Conservation (phyloP, 2,797 vertebrate genomes). For the Halcyon smyrnensis region DNA sequence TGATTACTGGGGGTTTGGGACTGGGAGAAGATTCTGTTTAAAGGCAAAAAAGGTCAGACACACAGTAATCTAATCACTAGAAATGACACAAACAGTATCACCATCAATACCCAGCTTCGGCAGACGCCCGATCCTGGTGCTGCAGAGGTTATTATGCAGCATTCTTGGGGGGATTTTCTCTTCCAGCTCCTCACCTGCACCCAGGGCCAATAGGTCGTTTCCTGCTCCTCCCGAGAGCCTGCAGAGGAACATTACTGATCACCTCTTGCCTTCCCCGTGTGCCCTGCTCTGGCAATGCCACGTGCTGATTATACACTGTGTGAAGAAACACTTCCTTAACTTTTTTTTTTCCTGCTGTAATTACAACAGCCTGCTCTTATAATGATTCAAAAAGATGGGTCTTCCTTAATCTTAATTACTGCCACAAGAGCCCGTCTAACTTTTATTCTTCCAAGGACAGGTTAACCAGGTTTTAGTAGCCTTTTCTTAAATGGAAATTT, state of each 20-base stretch:
- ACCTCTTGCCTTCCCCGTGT: not conserved
- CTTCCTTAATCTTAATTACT: not conserved
- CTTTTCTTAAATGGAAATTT: slow-evolving; percentile 26
- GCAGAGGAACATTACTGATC: not conserved
- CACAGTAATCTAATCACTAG: not conserved
- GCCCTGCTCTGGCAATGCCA: not conserved
- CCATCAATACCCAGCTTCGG: not conserved
- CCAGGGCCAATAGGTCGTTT: not conserved
- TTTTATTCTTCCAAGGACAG: not conserved
- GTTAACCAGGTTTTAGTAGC: not conserved
- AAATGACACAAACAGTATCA: not conserved
- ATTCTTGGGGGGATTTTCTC: not conserved
- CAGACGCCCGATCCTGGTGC: not conserved
- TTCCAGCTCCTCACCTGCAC: not conserved
- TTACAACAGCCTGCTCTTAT: not conserved
- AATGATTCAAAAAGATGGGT: not conserved
- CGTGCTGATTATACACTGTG: not conserved
- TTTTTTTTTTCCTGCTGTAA: not conserved
- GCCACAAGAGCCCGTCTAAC: not conserved
- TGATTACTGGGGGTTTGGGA: not conserved
- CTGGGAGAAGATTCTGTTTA: not conserved
- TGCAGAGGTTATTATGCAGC: not conserved
- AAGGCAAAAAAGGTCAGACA: not conserved
- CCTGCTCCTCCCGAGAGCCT: not conserved
- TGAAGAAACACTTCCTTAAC: not conserved